Evolutionary conservation across 2,113 vertebrate species (phyloP).

Genomic region (Catharus fuscescens): DNA sequence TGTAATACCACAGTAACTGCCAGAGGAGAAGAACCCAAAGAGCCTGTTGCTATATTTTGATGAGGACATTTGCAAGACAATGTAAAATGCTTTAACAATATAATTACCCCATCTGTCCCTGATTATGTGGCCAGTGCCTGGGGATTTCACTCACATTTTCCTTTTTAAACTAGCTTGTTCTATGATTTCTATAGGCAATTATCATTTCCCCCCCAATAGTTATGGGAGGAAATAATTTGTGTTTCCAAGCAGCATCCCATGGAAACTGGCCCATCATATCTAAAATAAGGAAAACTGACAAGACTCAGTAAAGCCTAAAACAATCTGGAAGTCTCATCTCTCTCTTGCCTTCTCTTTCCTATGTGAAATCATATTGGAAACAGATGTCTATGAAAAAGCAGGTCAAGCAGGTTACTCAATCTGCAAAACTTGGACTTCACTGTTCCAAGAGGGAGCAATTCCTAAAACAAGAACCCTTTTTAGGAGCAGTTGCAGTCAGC

Average conservation of each 20-base stretch:
- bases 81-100: background rate
- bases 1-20: background rate
- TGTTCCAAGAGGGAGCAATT: background rate
- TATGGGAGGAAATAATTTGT: background rate
- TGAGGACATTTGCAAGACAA: slow-evolving; percentile 6
- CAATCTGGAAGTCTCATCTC: background rate
- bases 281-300: background rate
- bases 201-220: background rate
- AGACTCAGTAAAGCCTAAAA: background rate
- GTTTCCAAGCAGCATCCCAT: background rate
- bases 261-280: background rate
- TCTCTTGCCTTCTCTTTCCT: background rate
- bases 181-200: background rate
- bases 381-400: background rate
- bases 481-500: background rate
- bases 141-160: background rate
- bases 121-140: background rate
- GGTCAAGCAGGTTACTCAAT: background rate
- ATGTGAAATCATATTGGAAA: background rate
- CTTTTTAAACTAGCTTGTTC: background rate
- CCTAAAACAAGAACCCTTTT: background rate
- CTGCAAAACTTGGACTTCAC: background rate
- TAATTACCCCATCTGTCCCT: background rate
- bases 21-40: background rate
- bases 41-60: background rate